phyloP scores from a whole-genome alignment of 1,140 invertebrate species.

The Penaeus japonicus region DNA sequence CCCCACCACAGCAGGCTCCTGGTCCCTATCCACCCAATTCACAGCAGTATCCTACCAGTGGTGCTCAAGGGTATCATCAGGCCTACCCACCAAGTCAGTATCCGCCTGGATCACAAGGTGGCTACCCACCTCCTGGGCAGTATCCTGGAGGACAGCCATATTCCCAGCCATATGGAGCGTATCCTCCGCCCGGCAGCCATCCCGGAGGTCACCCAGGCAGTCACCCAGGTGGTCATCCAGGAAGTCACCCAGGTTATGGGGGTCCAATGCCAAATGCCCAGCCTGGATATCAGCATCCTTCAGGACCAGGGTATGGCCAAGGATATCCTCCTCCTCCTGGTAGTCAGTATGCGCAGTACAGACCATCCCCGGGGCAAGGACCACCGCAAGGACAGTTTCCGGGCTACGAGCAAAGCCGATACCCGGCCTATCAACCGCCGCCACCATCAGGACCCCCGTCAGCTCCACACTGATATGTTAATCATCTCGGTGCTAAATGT shows the following conservation, averaged over 20 bases:
- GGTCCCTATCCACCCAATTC: conserved; percentile 61
- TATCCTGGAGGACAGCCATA: conserved; percentile 53
- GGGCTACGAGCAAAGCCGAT: conserved; percentile 63
- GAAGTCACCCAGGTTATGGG: conserved; percentile 57
- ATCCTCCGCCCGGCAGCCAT: conserved; percentile 42
- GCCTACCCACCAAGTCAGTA: conserved; percentile 54
- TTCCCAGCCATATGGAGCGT: conserved; percentile 59
- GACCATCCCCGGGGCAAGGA: conserved; percentile 63
- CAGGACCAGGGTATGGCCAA: conserved; percentile 64
- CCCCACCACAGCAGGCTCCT: conserved; percentile 63
- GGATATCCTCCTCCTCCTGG: conserved; percentile 64
- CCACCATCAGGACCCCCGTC: conserved; percentile 61
- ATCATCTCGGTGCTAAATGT: too few relatives aligned
- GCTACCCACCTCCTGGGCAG: conserved; percentile 48
- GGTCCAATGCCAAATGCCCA: conserved; percentile 58
- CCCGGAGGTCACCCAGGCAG: conserved; percentile 56
- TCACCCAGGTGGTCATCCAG: conserved; percentile 45
- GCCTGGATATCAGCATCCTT: conserved; percentile 55
- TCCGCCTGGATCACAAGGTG: conserved; percentile 44
- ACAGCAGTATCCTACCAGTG: conserved; percentile 47
- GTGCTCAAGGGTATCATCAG: conserved; percentile 49
- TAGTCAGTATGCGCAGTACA: conserved; percentile 58
- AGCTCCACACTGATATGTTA: conserved; percentile 46
- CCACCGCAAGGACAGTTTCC: conserved; percentile 68
- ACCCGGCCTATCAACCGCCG: conserved; percentile 66